Base-by-base conservation (phyloP, 2,888 invertebrate genomes). In the Pheosia tremula region DNA sequence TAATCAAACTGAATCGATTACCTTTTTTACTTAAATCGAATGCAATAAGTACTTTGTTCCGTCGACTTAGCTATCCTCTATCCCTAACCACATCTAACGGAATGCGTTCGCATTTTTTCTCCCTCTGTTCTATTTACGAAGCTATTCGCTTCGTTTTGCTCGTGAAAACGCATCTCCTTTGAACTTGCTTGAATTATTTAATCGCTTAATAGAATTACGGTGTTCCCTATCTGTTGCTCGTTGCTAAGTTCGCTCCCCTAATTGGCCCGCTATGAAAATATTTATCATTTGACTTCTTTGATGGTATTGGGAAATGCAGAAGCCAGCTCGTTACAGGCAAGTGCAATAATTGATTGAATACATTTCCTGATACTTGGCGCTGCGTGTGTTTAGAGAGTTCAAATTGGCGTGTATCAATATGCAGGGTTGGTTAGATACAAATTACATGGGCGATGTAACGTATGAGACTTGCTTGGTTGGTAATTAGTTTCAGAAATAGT, bases 171-270 rank as follows among this genome's bases (percentile, higher is more conserved):
- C 90, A 91, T 91, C 89, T 88, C 87, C 90, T 93, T 93, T 93
- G 91, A 93, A 91, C 87, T 90, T 81, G 80, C 80, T 82, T 87
- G 89, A 89, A 91, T 91, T 92, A 92, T 92, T 91, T 91, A 93
- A 92, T 91, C 88, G 86, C 91, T 89, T 92, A 91, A 93, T 91
- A 90, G 89, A 92, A 93, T 91, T 89, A 92, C 88, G 82, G 81
- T 82, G 79, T 82, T 84, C 81, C 87, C 88, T 88, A 89, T 90
- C 89, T 86, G 82, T 87, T 84, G 83, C 83, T 80, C 78, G 82
- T 87, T 84, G 83, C 83, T 80, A 78, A 77, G 82, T 81, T 80
- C 78, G 79, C 73, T 75, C 81, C 83, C 82, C 79, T 91, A 90
- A 91, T 92, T 91, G 89, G 86, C 79, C 86, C 62, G 80, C 80